Evolutionary conservation across 2,797 vertebrate species (phyloP).

Genomic region (Botia almorhae): DNA sequence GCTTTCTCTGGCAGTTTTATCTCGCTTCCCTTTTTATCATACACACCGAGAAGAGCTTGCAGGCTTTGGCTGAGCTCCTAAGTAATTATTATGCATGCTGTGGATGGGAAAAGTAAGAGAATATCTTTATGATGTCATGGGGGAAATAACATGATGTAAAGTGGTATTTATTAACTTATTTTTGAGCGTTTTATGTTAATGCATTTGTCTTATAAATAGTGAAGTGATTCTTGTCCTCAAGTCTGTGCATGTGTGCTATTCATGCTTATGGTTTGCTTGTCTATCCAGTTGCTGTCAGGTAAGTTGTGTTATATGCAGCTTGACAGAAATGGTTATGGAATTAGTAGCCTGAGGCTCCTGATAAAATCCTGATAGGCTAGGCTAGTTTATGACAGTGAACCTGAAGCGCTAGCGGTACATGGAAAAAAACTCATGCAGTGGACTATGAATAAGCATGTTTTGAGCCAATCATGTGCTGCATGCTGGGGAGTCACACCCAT

Average conservation of each 20-base stretch:
- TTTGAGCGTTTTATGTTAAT: not conserved
- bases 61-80: not conserved
- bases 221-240: not conserved
- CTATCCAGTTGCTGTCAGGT: not conserved
- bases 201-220: not conserved
- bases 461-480: constrained; percentile 24
- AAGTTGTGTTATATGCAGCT: not conserved
- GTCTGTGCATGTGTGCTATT: not conserved
- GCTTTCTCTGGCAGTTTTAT: constrained; percentile 13
- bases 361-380: not conserved
- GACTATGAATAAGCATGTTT: not conserved
- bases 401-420: not conserved
- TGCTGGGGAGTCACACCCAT: constrained; percentile 60
- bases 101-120: not conserved
- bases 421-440: not conserved
- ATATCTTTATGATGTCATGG: not conserved
- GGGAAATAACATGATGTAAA: not conserved
- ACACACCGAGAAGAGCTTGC: not conserved
- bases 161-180: not conserved
- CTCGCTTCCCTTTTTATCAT: constrained; percentile 21
- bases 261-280: not conserved
- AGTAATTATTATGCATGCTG: not conserved
- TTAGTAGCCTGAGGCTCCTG: constrained; percentile 5
- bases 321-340: constrained; percentile 1
- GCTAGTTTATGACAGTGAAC: constrained; percentile 10